Conservation (phyloP, 2,113 vertebrate genomes). For the Poeciliopsis occidentalis region DNA sequence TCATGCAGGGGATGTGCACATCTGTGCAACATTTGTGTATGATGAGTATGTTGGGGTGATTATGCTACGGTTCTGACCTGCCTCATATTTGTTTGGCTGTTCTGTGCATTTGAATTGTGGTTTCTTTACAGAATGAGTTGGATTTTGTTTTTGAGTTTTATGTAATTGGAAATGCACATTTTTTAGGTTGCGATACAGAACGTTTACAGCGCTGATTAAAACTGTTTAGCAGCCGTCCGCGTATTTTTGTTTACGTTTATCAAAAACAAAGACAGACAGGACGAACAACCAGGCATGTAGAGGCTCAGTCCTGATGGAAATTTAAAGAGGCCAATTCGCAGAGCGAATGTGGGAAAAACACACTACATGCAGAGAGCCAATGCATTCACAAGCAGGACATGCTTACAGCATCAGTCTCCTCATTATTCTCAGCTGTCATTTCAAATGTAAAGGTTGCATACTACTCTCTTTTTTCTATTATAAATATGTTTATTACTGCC, state of each 20-base stretch:
- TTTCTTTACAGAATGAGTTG: slow-evolving; percentile 21
- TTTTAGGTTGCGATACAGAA: not conserved
- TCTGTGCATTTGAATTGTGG: slow-evolving; percentile 7
- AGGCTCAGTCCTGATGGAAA: not conserved
- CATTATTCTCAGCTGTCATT: too few relatives aligned
- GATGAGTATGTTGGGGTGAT: slow-evolving; percentile 35
- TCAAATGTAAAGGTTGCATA: too few relatives aligned
- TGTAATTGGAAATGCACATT: not conserved
- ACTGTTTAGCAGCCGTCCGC: too few relatives aligned
- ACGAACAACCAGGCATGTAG: not conserved
- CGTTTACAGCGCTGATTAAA: too few relatives aligned
- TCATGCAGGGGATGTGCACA: slow-evolving; percentile 64
- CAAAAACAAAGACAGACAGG: not conserved
- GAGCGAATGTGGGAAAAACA: too few relatives aligned
- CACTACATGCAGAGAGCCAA: not conserved
- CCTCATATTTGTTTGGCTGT: slow-evolving; percentile 27
- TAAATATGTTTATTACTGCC: too few relatives aligned
- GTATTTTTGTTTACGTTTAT: too few relatives aligned
- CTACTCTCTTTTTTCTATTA: too few relatives aligned
- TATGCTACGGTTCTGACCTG: slow-evolving; percentile 42
- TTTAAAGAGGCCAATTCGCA: not conserved
- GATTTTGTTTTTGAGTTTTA: slow-evolving; percentile 16
- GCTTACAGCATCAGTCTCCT: too few relatives aligned
- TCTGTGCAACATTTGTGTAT: slow-evolving; percentile 68
- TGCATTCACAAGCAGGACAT: too few relatives aligned